Conservation (phyloP, 2,888 invertebrate species). For the Polyommatus iphigenia region DNA sequence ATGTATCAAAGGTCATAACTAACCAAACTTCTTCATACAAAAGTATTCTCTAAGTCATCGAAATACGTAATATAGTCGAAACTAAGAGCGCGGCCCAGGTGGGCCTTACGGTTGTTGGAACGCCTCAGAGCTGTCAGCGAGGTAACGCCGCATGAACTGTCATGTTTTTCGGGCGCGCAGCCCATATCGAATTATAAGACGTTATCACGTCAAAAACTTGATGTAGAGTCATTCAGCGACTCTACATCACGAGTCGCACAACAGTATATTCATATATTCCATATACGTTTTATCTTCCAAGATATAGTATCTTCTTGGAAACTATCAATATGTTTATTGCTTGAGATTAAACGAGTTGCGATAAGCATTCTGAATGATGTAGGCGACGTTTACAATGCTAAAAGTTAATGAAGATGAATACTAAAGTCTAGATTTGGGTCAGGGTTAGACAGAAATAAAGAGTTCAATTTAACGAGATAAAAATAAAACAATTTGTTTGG, state of each 20-base stretch:
- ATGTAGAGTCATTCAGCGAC: background rate
- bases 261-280: background rate
- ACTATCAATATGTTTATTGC: slow-evolving; percentile 12
- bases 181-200: no score
- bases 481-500: background rate
- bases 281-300: background rate
- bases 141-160: no score
- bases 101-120: no score
- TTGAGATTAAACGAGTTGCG: background rate
- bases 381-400: background rate
- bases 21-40: no score
- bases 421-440: background rate
- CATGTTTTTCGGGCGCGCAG: no score
- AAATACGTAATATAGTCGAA: no score
- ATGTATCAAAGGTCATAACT: no score
- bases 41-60: no score
- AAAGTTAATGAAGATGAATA: background rate
- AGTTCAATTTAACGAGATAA: background rate
- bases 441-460: background rate
- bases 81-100: no score
- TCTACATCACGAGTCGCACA: background rate
- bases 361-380: background rate
- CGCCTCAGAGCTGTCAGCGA: no score
- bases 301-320: slow-evolving; percentile 14
- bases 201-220: no score